phyloP scores from a whole-genome alignment of 2,797 vertebrate genomes.

The Phylloscopus collybita region DNA sequence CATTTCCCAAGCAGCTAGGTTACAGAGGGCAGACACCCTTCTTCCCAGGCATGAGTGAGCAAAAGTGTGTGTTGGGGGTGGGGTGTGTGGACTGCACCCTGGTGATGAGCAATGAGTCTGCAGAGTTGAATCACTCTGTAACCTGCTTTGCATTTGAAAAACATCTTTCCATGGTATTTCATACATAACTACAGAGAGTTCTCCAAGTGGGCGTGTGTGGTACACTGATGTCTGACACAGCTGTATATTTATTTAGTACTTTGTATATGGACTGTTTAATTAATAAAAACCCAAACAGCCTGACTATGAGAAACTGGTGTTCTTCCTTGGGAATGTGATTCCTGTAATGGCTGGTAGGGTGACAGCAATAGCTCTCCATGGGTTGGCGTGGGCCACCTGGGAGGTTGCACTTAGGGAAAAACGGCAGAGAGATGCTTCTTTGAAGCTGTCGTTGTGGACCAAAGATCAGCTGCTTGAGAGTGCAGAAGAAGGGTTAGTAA shows the following conservation, averaged over 20 bases:
- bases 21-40: background rate
- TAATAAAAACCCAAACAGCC: constrained; percentile 39
- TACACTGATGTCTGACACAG: background rate
- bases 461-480: background rate
- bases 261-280: constrained; percentile 53
- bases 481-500: background rate
- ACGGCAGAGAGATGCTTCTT: background rate
- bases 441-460: background rate
- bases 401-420: background rate
- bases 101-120: background rate
- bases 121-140: constrained; percentile 29
- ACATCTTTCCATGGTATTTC: background rate
- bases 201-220: background rate
- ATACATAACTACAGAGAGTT: background rate
- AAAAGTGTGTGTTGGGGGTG: background rate
- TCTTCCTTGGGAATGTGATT: background rate
- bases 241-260: constrained; percentile 62
- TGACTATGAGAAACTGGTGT: background rate
- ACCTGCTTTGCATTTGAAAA: constrained; percentile 12
- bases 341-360: background rate
- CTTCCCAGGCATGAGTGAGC: background rate
- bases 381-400: background rate
- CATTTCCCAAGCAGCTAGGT: constrained; percentile 4
- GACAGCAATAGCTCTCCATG: background rate
- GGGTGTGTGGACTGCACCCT: background rate